These are phyloP conservation scores for Mesembrinibis cayennensis DNA, from an alignment of 2,113 vertebrate species.

Conservation along the genomic window DNA sequence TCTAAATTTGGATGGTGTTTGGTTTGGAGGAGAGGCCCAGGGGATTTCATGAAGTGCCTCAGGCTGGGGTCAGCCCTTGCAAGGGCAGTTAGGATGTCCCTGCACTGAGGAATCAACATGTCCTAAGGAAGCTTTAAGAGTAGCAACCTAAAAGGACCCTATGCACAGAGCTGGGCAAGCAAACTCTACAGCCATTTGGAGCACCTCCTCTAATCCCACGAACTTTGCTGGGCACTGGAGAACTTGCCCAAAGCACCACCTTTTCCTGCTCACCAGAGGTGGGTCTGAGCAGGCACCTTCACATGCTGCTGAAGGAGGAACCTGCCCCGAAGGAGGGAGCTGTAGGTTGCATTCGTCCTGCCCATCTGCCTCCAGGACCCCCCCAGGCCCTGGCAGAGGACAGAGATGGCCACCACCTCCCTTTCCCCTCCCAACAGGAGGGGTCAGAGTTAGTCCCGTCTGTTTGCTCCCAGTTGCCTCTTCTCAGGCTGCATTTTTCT, in stretches of 20 bases:
- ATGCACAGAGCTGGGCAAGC: neutral
- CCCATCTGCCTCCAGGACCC: neutral
- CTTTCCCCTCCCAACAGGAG: neutral
- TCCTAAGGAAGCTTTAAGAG: neutral
- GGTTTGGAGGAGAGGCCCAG: neutral
- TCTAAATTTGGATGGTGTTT: neutral
- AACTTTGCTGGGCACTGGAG: neutral
- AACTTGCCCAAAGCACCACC: neutral
- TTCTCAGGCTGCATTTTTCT: neutral
- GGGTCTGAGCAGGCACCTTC: neutral
- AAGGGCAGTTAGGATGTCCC: neutral
- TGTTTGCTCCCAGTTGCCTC: conserved; percentile 37
- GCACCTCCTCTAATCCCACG: fast-evolving
- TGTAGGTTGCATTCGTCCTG: neutral
- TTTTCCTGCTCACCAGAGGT: neutral
- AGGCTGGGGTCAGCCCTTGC: neutral
- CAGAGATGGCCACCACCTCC: neutral
- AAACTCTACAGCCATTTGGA: neutral
- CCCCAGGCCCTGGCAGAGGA: neutral
- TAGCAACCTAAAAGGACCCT: fast-evolving
- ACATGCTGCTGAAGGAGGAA: neutral
- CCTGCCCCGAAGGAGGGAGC: fast-evolving
- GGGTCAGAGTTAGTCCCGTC: neutral
- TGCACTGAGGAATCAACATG: fast-evolving
- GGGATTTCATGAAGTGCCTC: neutral